Evolutionary conservation across 2,888 invertebrate species (phyloP), one percentile per base, ranked within the genome.

Genomic region (Asteroscopus sphinx): DNA sequence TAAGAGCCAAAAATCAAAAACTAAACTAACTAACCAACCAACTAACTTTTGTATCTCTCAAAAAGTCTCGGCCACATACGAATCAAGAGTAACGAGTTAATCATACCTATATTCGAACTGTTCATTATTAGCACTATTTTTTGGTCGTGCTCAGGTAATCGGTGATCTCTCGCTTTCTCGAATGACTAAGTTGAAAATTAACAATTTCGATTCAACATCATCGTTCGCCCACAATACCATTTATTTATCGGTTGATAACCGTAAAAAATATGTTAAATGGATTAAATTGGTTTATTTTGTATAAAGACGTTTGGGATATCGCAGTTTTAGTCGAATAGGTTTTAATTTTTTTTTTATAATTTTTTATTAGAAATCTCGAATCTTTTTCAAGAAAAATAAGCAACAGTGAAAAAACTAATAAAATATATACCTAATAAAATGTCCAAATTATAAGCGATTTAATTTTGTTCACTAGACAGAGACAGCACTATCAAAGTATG

Each of bases 101-200:
- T 69, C 63, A 67, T 69, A 59, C 51, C 55, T 46, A 41, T 39
- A 61, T 53, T 55, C 35, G 41, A 59, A 53, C 44, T 45, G 51
- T 53, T 51, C 32, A 54, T 51, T 71, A 67, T 65, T 57, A 61
- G 60, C 45, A 54, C 41, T 36, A 52, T 58, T 63, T 70, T 72
- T 65, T 74, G 64, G 61, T 68, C 48, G 35, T 48, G 42, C 52
- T 63, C 36, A 54, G 46, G 48, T 53, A 54, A 61, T 72, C 56
- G 46, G 48, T 53, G 56, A 61, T 72, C 56, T 55, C 54, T 59
- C 56, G 66, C 73, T 75, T 75, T 74, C 73, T 57, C 68, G 51
- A 65, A 70, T 75, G 70, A 68, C 68, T 70, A 61, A 76, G 62
- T 56, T 52, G 51, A 44, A 41, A 42, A 46, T 42, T 49, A 57